Evolutionary conservation across 2,113 vertebrate genomes (phyloP).

Genomic region (Sinocyclocheilus anophthalmus): DNA sequence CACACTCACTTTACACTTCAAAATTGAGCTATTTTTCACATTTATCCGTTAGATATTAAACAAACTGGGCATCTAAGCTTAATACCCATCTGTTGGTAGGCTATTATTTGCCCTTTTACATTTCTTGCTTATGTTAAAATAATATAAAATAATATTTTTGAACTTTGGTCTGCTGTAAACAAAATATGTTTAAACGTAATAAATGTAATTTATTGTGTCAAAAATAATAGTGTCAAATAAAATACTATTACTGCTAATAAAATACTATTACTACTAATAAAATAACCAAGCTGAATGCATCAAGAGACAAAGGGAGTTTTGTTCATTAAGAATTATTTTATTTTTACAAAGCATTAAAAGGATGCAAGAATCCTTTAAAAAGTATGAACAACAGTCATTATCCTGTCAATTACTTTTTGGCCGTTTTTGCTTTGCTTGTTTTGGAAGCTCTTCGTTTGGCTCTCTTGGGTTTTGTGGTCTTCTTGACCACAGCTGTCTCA

Average conservation of each 20-base stretch:
- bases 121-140: background rate
- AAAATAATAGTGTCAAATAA: background rate
- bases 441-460: slow-evolving; percentile 48
- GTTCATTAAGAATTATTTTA: background rate
- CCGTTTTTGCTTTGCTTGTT: slow-evolving; percentile 53
- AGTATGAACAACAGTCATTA: background rate
- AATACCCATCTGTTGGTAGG: background rate
- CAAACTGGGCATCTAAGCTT: background rate
- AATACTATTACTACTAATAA: background rate
- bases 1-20: background rate
- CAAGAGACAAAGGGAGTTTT: background rate
- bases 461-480: slow-evolving; percentile 59
- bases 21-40: background rate
- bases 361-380: background rate
- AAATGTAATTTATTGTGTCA: background rate
- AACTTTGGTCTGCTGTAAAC: background rate
- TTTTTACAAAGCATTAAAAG: background rate
- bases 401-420: slow-evolving; percentile 56
- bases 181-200: background rate
- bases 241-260: no score
- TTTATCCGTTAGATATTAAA: background rate
- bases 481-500: slow-evolving; percentile 57
- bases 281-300: background rate
- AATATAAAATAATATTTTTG: background rate
- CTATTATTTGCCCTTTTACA: background rate